phyloP scores from a whole-genome alignment of 2,888 invertebrate genomes.

The Oligia latruncula region DNA sequence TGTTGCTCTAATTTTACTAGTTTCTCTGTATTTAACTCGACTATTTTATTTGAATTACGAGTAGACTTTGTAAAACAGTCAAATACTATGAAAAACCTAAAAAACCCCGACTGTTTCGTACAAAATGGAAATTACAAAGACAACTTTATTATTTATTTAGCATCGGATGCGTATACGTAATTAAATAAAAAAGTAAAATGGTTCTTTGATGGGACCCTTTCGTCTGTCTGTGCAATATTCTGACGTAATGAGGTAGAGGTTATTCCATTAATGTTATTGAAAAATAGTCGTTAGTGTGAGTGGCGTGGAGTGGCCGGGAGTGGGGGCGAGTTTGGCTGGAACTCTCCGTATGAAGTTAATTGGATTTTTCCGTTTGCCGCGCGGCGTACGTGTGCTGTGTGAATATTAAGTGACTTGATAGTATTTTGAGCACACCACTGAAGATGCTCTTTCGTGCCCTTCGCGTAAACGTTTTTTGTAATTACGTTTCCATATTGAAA shows the following conservation, averaged over 20 bases:
- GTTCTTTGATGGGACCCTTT: conserved; percentile 63
- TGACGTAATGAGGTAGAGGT: conserved; percentile 73
- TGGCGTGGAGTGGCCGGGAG: conserved; percentile 70
- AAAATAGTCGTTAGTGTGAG: conserved; percentile 83
- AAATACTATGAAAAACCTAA: conserved; percentile 2
- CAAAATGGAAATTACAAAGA: conserved; percentile 53
- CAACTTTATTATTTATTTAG: conserved; percentile 53
- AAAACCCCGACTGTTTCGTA: neutral
- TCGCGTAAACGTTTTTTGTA: conserved; percentile 46
- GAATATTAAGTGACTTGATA: conserved; percentile 85
- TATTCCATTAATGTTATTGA: conserved; percentile 85
- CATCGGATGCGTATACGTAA: conserved; percentile 50
- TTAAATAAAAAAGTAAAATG: conserved; percentile 66
- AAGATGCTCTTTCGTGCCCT: conserved; percentile 62
- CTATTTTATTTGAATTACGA: conserved; percentile 31
- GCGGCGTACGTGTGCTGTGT: conserved; percentile 82
- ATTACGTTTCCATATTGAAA: conserved; percentile 28
- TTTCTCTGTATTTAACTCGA: conserved; percentile 24
- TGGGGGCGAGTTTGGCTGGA: conserved; percentile 76
- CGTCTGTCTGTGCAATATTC: conserved; percentile 64
- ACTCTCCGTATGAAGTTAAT: conserved; percentile 87
- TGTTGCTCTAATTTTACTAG: conserved; percentile 34
- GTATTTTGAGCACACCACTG: conserved; percentile 75
- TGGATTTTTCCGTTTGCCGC: conserved; percentile 88
- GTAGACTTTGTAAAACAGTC: conserved; percentile 9